Evolutionary conservation across 2,888 invertebrate genomes (phyloP).

Genomic region (Deilephila porcellus): DNA sequence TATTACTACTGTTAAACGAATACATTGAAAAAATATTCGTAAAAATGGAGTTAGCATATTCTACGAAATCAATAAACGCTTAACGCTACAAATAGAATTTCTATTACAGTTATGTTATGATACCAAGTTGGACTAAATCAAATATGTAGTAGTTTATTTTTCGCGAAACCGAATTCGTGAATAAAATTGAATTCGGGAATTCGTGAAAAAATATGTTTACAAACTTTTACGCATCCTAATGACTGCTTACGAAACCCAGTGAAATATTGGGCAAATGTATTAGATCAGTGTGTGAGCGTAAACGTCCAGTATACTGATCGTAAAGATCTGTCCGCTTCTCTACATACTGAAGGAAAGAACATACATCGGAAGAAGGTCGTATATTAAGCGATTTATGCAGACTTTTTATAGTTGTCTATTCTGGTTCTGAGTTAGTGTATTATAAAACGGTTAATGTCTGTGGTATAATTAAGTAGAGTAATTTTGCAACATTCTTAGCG

Average conservation of each 20-base stretch:
- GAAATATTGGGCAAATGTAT: constrained; percentile 26
- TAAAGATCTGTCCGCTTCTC: constrained; percentile 16
- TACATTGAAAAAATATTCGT: too few species aligned
- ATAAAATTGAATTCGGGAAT: too few species aligned
- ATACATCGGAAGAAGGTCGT: neutral
- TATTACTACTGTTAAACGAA: too few species aligned
- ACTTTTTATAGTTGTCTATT: constrained; percentile 9
- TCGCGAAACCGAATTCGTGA: too few species aligned
- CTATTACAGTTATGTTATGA: too few species aligned
- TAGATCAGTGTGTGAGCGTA: constrained; percentile 27
- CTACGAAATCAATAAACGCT: too few species aligned
- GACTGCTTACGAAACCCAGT: constrained; percentile 27
- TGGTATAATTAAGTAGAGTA: neutral
- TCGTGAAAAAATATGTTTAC: neutral
- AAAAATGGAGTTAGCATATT: too few species aligned
- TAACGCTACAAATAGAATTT: too few species aligned
- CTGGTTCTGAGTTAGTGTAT: neutral
- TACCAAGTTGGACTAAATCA: too few species aligned
- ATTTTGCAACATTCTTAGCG: too few species aligned
- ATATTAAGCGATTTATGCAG: neutral
- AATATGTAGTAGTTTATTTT: too few species aligned
- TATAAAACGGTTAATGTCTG: neutral
- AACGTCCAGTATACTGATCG: constrained; percentile 25
- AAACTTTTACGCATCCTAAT: neutral
- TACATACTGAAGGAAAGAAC: neutral